Evolutionary conservation across 1,140 invertebrate genomes (phyloP), one percentile per base, ranked within the genome.

Genomic region (Drosophila seguyi): DNA sequence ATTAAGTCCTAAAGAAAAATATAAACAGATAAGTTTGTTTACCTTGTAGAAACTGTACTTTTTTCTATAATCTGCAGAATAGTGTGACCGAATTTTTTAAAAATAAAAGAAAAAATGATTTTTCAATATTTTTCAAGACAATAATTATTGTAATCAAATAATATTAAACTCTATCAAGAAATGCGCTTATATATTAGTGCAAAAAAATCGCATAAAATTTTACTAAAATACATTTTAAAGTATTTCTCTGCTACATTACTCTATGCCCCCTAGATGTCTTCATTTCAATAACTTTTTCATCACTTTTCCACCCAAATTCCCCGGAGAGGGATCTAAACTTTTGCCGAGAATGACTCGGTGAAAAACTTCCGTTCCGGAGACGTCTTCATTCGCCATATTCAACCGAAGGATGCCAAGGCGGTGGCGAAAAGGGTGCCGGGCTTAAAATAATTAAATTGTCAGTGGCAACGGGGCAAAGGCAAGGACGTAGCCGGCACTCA

Each of bases 371-470:
- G 16, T 71, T 41, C 25, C 52, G 29, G 39, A 36, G 67, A 72
- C 39, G 68, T 72, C 68, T 72, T 72, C 42, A 44, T 44, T 44
- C 18, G 42, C 42, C 8, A 44, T 42, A 10, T 41, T 1, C 25
- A 34, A 3, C 25, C 36, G n/a, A 29, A 14, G 58, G 44, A 50
- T 20, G 48, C 18, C 34, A 58, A 20, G 47, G 27, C 16, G 18
- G n/a, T 13, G 20, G 20, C 59, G 65, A 20, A 66, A 75, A 61
- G 78, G 74, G 73, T 72, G 82, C 48, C 59, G 58, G 69, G 69
- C 79, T 74, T 79, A 82, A 86, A 86, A 86, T 86, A 86, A 86
- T 86, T 86, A 86, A 86, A 86, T 86, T 86, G 82, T 86, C 82
- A 86, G 82, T 86, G 63, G 82, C 82, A 86, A 85, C 82, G 50